A percentile compares a stretch with the other conserved stretches of the same genome.
These are phyloP conservation scores for Balaenoptera acutorostrata DNA, from an alignment of 2,113 vertebrate genomes.

Conservation along the genomic window DNA sequence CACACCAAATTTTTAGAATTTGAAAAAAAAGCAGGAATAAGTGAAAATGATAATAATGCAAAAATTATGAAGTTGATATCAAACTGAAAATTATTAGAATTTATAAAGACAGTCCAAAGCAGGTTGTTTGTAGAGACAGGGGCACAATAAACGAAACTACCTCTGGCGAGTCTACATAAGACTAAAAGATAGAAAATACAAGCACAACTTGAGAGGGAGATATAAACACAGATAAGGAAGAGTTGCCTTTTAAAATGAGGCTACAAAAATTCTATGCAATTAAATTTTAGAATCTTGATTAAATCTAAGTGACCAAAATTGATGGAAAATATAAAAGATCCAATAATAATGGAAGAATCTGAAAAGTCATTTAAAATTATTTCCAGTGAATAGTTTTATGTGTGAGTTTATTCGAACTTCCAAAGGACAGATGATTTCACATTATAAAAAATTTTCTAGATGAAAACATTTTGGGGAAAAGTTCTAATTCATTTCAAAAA, in stretches of 20 bases:
- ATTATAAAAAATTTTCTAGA: not conserved
- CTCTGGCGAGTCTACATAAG: not conserved
- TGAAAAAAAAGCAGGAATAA: not conserved
- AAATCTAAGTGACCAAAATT: not conserved
- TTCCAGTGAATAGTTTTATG: not conserved
- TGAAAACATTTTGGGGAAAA: not conserved
- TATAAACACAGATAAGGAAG: not conserved
- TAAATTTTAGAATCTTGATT: not conserved
- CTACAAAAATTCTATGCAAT: not conserved
- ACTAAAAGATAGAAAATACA: not conserved
- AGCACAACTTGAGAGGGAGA: not conserved
- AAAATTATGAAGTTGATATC: not conserved
- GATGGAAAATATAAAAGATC: not conserved
- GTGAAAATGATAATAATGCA: not conserved
- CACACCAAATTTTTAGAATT: not conserved
- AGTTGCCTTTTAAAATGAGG: not conserved
- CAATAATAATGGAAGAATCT: not conserved
- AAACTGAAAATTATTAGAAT: not conserved
- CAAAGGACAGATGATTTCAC: not conserved
- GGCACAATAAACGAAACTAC: not conserved
- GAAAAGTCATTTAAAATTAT: not conserved
- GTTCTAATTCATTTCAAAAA: not conserved
- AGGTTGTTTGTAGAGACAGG: not conserved
- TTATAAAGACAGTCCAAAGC: not conserved
- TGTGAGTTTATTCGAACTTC: not conserved